Evolutionary conservation across 1,140 invertebrate species (phyloP), one percentile per base, ranked within the genome.

Genomic region (Drosophila watanabei): DNA sequence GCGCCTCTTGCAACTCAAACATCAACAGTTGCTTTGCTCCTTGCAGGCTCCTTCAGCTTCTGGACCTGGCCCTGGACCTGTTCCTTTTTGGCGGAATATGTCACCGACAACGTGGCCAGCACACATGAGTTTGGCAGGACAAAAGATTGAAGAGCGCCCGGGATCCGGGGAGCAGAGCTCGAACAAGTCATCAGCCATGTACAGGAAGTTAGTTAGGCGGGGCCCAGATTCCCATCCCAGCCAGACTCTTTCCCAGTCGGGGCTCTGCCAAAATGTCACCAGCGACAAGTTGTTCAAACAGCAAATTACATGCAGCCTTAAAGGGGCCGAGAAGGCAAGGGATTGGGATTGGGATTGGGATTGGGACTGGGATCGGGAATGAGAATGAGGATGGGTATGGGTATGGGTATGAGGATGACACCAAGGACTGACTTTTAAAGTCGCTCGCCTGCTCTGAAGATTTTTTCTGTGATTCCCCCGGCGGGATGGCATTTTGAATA

Each of bases 141-240:
- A 88, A 88, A 84, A 81, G 85, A 88, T 88, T 69, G 65, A 81
- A 81, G 79, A 63, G 73, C 73, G 59, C 41, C 65, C 51, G 62
- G 35, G 9, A 33, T 24, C 32, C 43, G 13, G 63, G 33, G 56
- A 14, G 39, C 20, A 11, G n/a, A 57, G 57, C 78, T 65, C 80
- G 82, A 89, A 88, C 85, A 89, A 89, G 85, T 88, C 85, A 88
- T 88, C 85, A 81, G 73, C 69, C 85, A 89, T 88, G 85, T 88
- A 81, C 81, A 89, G 85, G 85, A 88, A 88, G 85, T 89, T 85
- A 85, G 85, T 89, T 88, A 88, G 85, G 78, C 86, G 85, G 78
- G 48, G 48, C 73, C 73, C 62, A 52, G 70, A 60, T 65, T 77
- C 65, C 60, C 20, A 28, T 24, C 16, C 60, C 54, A 28, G 32